Evolutionary conservation across 2,113 vertebrate species (phyloP), one percentile per base, ranked within the genome.

Genomic region (Axis porcinus): DNA sequence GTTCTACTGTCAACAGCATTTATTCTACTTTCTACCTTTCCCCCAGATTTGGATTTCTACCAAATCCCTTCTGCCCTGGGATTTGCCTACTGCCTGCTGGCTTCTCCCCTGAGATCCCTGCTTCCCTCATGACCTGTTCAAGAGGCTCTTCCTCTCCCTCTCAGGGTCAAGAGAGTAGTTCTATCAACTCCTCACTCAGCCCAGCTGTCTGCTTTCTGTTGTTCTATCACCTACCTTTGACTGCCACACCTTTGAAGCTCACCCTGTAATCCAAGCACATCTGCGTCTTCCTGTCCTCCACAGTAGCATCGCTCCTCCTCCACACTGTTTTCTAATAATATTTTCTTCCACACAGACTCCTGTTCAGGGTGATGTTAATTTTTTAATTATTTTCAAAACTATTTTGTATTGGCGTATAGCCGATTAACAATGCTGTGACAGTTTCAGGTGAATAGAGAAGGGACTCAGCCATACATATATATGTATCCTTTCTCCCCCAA

Each of bases 271-370:
- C 9, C 30, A 94, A 87, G 28, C 45, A 85, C 5, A 74, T 28
- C 28, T 90, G 40, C 11, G 6, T 33, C 3, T 28, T 94, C 30
- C 76, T 33, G 47, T 78, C 7, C 6, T 91, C 45, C 36, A 83
- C 8, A 28, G 11, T 64, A 7, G n/a, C 33, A 60, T 58, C 0
- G 0, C 21, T 28, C 6, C 43, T 43, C 28, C 27, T 30, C 11
- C 0, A 62, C 12, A 54, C 21, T 57, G 30, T 90, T 54, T 96
- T 89, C 43, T 67, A 79, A 67, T 57, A 78, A 27, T 47, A 33
- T 55, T 90, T 86, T 30, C n/a, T 86, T 87, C 36, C 17, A 87
- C 12, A 79, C 21, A 87, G 55, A 82, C 36, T 78, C 28, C 54
- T 62, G 7, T 78, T 23, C 45, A 91, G 13, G 7, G 43, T 70